Evolutionary conservation across 2,888 invertebrate genomes (phyloP), one percentile per base, ranked within the genome.

Genomic region (Hecatera dysodea): DNA sequence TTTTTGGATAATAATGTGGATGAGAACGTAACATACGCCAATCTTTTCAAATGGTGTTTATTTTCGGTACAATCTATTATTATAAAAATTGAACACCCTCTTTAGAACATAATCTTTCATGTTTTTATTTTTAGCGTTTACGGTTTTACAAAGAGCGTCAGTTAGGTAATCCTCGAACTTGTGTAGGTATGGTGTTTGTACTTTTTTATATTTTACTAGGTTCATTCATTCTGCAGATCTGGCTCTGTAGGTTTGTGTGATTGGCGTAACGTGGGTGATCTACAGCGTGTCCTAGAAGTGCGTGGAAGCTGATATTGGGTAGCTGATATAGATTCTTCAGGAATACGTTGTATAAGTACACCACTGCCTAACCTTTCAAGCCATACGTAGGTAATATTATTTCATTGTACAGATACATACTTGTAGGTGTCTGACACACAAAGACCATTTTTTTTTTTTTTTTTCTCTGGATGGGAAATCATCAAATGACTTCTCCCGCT

Each of bases 41-140:
- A 7, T 52, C 22, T 4, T 11, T 19, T 19, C 12, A 12, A 33
- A 29, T 3, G 6, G n/a, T 17, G n/a, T 71, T 42, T 69, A 55
- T 55, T 50, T 42, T 15, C 12, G 15, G 19, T 12, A n/a, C 24
- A 29, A 11, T 19, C 15, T 46, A 39, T 69, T 53, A 36, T 53
- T n/a, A 52, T 22, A 12, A 8, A 19, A 52, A 22, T 42, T 52
- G 17, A n/a, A 39, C 9, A 50, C 29, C 22, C 33, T 17, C 19
- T 9, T 39, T n/a, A 55, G n/a, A 67, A 46, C 27, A 68, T 68
- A 27, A 36, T 55, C 9, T 36, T 55, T 27, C 27, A 17, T 22
- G 53, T 36, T n/a, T n/a, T 17, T 55, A 55, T 68, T 68, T 59
- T 46, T 52, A 24, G 33, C 33, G 12, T 22, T 60, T 7, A 42